Evolutionary conservation across 2,113 vertebrate genomes (phyloP).

Genomic region (Microtus pennsylvanicus): DNA sequence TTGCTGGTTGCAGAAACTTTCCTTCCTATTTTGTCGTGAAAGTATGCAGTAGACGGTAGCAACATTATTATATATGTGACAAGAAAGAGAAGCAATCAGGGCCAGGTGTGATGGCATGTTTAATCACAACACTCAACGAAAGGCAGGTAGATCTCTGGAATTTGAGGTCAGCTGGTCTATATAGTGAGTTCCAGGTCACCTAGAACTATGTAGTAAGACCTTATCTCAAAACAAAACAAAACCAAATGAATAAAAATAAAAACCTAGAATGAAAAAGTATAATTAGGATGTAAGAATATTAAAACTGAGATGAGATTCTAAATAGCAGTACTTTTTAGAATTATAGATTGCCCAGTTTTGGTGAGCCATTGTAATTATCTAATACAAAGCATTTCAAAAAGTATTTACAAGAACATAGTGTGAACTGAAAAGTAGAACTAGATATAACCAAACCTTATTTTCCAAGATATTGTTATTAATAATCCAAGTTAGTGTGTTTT

Average conservation of each 20-base stretch:
- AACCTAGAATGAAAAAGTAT: neutral
- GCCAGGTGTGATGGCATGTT: neutral
- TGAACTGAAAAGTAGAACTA: constrained; percentile 2
- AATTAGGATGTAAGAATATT: constrained; percentile 14
- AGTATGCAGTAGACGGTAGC: neutral
- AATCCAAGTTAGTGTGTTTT: neutral
- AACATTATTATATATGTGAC: neutral
- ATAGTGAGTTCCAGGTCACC: neutral
- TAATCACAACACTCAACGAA: neutral
- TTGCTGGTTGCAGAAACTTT: neutral
- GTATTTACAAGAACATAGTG: constrained; percentile 1
- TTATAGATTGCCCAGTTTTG: neutral
- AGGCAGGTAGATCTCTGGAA: neutral
- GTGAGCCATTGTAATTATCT: neutral
- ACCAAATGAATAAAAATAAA: neutral
- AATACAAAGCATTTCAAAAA: constrained; percentile 14
- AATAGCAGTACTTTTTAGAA: neutral
- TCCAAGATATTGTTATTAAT: constrained; percentile 33
- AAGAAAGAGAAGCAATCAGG: neutral
- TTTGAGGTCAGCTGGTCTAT: neutral
- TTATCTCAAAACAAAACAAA: neutral
- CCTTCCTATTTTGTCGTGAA: neutral
- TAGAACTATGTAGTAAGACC: no score
- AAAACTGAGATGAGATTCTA: constrained; percentile 27
- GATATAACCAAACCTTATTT: neutral